Evolutionary conservation across 2,888 invertebrate species (phyloP).

Genomic region (Lasioglossum villosulum): DNA sequence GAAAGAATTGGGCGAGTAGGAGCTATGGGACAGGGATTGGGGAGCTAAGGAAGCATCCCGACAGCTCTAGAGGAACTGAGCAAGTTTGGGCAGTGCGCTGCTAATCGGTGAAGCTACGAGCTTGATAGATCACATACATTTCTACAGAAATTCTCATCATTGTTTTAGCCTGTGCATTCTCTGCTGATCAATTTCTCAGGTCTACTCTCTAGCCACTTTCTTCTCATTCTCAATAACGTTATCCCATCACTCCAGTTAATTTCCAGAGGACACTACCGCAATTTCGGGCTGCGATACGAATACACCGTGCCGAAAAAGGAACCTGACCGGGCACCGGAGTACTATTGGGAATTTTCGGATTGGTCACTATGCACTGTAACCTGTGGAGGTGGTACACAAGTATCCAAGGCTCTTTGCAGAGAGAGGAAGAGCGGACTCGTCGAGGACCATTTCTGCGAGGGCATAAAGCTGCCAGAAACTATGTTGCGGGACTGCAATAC

Average conservation of each 20-base stretch:
- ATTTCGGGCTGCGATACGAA: constrained; percentile 93
- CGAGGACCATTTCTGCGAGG: constrained; percentile 86
- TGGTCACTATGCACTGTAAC: constrained; percentile 92
- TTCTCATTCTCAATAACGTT: constrained; percentile 54
- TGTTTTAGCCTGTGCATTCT: neutral
- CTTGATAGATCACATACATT: neutral
- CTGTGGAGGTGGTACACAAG: constrained; percentile 92
- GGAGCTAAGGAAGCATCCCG: neutral
- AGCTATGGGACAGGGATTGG: neutral
- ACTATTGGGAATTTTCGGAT: constrained; percentile 91
- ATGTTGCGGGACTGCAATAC: constrained; percentile 85
- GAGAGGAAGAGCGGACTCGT: constrained; percentile 88
- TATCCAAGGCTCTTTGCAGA: constrained; percentile 86
- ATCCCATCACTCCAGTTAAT: constrained; percentile 74
- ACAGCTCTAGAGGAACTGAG: no score
- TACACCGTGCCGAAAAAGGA: constrained; percentile 91
- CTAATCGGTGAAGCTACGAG: no score
- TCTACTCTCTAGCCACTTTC: constrained; percentile 27
- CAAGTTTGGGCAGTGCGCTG: no score
- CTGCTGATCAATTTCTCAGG: neutral
- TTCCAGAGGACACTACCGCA: constrained; percentile 86
- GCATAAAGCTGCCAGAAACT: constrained; percentile 83
- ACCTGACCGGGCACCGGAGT: constrained; percentile 86
- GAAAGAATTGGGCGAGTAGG: neutral
- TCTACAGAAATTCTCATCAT: neutral